Conservation (phyloP, 2,113 vertebrate species). For the Pterocles burchelli region DNA sequence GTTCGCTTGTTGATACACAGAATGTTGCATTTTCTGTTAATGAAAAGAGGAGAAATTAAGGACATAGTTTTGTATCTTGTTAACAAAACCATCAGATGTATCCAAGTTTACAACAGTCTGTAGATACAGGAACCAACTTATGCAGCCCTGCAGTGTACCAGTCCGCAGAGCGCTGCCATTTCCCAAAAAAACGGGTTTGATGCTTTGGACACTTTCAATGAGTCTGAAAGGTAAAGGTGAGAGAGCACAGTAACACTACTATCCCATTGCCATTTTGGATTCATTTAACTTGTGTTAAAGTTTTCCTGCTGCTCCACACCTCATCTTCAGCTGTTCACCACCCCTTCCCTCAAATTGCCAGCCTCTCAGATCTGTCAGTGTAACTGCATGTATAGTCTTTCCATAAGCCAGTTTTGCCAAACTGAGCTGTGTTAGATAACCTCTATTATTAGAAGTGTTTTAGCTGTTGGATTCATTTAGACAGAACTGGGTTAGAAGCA, state of each 20-base stretch:
- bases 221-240: not conserved
- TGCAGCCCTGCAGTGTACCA: not conserved
- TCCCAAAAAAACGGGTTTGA: not conserved
- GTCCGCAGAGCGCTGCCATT: not conserved
- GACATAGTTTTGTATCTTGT: fast-evolving
- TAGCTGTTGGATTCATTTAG: not conserved
- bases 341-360: not conserved
- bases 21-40: not conserved
- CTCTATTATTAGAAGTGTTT: not conserved
- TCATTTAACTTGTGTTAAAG: not conserved
- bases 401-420: not conserved
- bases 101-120: not conserved
- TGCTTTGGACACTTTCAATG: not conserved
- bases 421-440: not conserved
- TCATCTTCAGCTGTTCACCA: not conserved
- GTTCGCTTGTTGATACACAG: not conserved
- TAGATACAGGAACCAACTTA: not conserved
- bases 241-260: not conserved
- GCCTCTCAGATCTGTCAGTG: not conserved
- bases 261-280: not conserved
- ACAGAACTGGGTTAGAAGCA: not conserved
- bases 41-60: not conserved
- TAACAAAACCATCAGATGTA: not conserved
- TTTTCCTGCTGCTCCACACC: not conserved
- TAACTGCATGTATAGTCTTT: not conserved